Evolutionary conservation across 2,888 invertebrate genomes (phyloP), one percentile per base, ranked within the genome.

Genomic region (Trisateles emortualis): DNA sequence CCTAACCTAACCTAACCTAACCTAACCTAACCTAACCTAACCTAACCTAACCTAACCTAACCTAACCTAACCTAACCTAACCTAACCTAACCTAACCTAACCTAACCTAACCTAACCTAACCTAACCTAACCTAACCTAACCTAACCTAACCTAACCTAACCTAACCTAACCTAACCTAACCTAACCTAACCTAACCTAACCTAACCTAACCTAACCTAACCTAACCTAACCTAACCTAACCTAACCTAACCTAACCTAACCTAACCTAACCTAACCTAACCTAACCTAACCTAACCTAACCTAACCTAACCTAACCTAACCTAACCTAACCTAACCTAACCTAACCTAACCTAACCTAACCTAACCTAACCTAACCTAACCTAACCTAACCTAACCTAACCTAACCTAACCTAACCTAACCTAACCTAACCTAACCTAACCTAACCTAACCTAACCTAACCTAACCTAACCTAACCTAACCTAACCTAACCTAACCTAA

Each of bases 401-500:
- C 44, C 44, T 44, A 32, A 44, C 44, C 44, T 44, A 32, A 44
- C 44, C 44, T 44, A 32, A 44, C 44, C 44, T 44, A 49, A 59
- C 55, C 57, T 48, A 48, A 56, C 56, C 33, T 36, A 56, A 61
- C 70, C 46, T 62, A 68, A 56, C 66, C 56, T 59, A 65, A 62
- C 62, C 43, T 62, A 68, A 59, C 46, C 57, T 38, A 67, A 53
- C 69, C 47, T 50, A 71, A 54, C 69, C 54, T 54, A 66, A 59
- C 68, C 44, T 51, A 71, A 55, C 66, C 42, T 51, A 71, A 59
- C 65, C 55, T 47, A 65, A 59, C 68, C 36, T 43, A 66, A 59
- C 69, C 49, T 52, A 67, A 64, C 69, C 52, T 49, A 64, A 59
- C 67, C 48, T 49, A 64, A 64, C 66, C 48, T 66, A 68, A 64